phyloP scores from a whole-genome alignment of 2,797 vertebrate genomes.

The Yasuhikotakia modesta region DNA sequence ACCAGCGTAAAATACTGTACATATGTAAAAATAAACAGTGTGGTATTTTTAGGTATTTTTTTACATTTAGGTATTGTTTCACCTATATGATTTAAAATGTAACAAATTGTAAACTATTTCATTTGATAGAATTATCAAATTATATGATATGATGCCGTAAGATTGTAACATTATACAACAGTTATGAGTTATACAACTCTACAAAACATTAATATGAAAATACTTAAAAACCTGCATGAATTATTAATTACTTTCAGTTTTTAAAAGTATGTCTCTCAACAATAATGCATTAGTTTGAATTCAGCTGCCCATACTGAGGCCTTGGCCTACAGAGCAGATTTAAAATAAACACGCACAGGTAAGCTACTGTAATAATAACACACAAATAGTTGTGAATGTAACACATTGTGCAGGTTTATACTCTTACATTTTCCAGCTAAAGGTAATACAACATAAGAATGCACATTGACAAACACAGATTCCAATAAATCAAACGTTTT shows the following conservation, averaged over 20 bases:
- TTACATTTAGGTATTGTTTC: too few relatives aligned
- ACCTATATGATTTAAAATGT: not conserved
- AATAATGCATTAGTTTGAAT: not conserved
- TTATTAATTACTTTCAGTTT: not conserved
- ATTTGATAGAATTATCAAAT: not conserved
- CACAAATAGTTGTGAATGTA: not conserved
- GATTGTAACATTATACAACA: not conserved
- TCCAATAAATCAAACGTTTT: not conserved
- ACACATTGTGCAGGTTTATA: not conserved
- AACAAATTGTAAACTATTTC: not conserved
- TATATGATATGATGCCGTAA: not conserved
- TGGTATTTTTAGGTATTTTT: too few relatives aligned
- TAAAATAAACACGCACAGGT: not conserved
- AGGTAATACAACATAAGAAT: not conserved
- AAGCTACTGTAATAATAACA: not conserved
- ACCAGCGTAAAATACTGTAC: too few relatives aligned
- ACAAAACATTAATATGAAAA: not conserved
- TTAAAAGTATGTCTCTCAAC: not conserved
- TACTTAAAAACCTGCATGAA: not conserved
- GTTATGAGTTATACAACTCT: not conserved
- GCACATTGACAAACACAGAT: not conserved
- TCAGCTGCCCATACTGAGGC: not conserved
- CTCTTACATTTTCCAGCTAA: not conserved
- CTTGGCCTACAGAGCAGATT: slow-evolving; percentile 13
- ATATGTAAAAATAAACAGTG: too few relatives aligned